A percentile compares a stretch with the other conserved stretches of the same genome.
phyloP scores from a whole-genome alignment of 2,888 invertebrate genomes.

The Drosophila heteroneura region DNA sequence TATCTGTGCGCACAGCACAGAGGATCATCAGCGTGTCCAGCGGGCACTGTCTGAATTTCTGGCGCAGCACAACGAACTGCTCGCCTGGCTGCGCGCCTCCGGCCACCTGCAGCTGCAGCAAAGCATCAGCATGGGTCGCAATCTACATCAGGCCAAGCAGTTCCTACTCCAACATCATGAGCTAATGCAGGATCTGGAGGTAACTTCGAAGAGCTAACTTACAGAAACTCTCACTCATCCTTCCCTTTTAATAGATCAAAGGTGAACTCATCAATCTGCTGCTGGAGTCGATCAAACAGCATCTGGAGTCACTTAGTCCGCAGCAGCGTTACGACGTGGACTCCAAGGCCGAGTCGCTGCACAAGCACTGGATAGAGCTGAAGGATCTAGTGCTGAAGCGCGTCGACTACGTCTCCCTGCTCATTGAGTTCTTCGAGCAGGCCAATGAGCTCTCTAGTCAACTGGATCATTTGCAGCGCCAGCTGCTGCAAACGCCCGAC shows the following conservation, averaged over 20 bases:
- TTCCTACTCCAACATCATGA: slow-evolving; percentile 91
- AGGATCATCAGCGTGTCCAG: slow-evolving; percentile 90
- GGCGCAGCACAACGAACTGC: slow-evolving; percentile 89
- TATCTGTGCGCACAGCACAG: slow-evolving; percentile 89
- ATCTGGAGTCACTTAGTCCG: slow-evolving; percentile 88
- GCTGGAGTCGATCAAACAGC: slow-evolving; percentile 88
- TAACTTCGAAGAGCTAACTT: slow-evolving; percentile 63
- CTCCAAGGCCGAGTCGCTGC: slow-evolving; percentile 88
- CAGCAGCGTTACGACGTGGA: slow-evolving; percentile 88
- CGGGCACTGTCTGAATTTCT: slow-evolving; percentile 89
- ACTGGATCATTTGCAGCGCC: slow-evolving; percentile 88
- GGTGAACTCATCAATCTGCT: slow-evolving; percentile 89
- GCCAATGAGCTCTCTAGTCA: slow-evolving; percentile 89
- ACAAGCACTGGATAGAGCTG: slow-evolving; percentile 88
- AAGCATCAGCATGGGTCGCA: slow-evolving; percentile 91
- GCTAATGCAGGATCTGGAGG: slow-evolving; percentile 90
- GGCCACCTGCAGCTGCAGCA: slow-evolving; percentile 91
- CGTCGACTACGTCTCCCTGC: slow-evolving; percentile 88
- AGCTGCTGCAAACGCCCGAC: slow-evolving; percentile 86
- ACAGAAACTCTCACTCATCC: not conserved
- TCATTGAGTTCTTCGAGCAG: slow-evolving; percentile 90
- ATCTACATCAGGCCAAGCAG: slow-evolving; percentile 88
- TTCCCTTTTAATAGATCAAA: slow-evolving; percentile 86
- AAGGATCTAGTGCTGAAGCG: slow-evolving; percentile 88
- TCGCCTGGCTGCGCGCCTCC: slow-evolving; percentile 91